A percentile compares a stretch with the other conserved stretches of the same genome.
Conservation (phyloP, 2,888 invertebrate species). For the Noctua pronuba region DNA sequence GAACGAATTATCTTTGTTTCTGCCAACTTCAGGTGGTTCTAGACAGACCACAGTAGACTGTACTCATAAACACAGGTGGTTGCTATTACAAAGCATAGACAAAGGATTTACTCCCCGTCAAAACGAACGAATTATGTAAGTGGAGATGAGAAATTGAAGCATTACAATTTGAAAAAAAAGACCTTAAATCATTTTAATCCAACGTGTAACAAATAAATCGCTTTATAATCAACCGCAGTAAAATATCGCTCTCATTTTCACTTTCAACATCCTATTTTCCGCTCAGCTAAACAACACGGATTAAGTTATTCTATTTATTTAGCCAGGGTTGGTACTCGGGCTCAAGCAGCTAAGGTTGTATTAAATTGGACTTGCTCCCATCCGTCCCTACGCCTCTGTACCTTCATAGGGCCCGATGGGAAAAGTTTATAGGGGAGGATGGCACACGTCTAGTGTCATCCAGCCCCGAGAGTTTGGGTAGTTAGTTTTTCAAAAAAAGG, state of each 20-base stretch:
- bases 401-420: neutral
- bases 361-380: constrained; percentile 38
- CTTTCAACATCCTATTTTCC: constrained; percentile 46
- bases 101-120: neutral
- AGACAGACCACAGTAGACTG: neutral
- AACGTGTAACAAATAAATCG: neutral
- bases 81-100: neutral
- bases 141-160: neutral
- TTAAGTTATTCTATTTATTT: constrained; percentile 61
- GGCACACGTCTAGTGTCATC: neutral
- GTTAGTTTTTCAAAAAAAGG: neutral
- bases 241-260: constrained; percentile 39
- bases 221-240: neutral
- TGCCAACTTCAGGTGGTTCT: neutral
- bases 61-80: too few relatives aligned
- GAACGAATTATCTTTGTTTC: neutral
- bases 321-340: constrained; percentile 43
- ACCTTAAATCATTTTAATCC: constrained; percentile 2
- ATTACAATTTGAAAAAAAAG: neutral
- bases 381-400: neutral
- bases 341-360: constrained; percentile 45
- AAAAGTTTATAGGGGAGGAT: neutral
- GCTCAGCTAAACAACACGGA: constrained; percentile 48
- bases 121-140: neutral
- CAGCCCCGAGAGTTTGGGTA: neutral